Base-by-base conservation (phyloP, 2,888 invertebrate genomes). In the Heliconius charithonia region DNA sequence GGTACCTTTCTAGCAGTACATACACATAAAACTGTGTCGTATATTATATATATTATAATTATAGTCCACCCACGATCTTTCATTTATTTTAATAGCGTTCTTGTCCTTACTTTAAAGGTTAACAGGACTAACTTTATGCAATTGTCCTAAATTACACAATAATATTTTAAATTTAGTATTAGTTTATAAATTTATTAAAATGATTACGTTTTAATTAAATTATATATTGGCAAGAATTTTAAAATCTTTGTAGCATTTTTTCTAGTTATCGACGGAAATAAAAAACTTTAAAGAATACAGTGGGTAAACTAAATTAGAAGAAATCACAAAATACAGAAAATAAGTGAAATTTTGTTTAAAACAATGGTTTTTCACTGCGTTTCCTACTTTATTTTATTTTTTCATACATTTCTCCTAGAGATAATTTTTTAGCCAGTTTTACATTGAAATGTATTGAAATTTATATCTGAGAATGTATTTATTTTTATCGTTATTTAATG, bases 61-160 rank as follows among this genome's bases (percentile, higher is more conserved):
- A 25, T 12, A 63, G 74, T 63, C 63, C 63, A 45, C 74, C 74
- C 63, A 74, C 74, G 63, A 74, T 63, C 41, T 37, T 74, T 74
- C 72, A 72, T 72, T 56, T n/a, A 72, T 66, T 72, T 66, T 77
- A 66, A 77, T 73, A 37, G 72, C 41, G 45, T 78, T 73, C 51
- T 73, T 59, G 67, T 78, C 67, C 73, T 78, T 78, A 66, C 22
- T 29, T 27, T 51, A 62, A 78, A 74, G 77, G 77, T 59, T 41
- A 78, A 78, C 67, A 67, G 65, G 72, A 65, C 77, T 29, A 22
- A 25, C 41, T 27, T 74, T 41, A 74, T 19, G 63, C 13, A 74
- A 63, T 63, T 25, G 27, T 62, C 3, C 63, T n/a, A 41, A 37
- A 41, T 41, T 12, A 45, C 37, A 63, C 19, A 59, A 74, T 74